A percentile compares a stretch with the other conserved stretches of the same genome.
These are phyloP conservation scores for Metalampra italica DNA, from an alignment of 2,888 invertebrate genomes.

Conservation along the genomic window DNA sequence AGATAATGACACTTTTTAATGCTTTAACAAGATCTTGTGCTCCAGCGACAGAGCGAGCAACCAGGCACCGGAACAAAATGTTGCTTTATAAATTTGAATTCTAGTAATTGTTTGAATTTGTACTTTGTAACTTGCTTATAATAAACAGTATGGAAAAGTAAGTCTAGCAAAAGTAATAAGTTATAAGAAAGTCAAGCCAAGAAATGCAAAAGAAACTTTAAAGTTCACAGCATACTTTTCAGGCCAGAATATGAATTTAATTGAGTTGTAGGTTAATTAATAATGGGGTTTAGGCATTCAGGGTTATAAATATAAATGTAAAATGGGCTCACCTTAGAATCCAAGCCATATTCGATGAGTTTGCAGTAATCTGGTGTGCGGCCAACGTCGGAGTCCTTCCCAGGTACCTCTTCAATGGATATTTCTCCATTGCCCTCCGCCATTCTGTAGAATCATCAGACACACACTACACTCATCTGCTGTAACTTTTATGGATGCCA, in stretches of 20 bases:
- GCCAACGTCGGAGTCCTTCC: slow-evolving; percentile 82
- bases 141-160: too few relatives aligned
- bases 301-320: not conserved
- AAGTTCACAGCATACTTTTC: not conserved
- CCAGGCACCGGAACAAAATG: not conserved
- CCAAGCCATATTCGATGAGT: slow-evolving; percentile 96
- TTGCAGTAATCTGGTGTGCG: slow-evolving; percentile 95
- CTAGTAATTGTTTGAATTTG: not conserved
- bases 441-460: slow-evolving; percentile 82
- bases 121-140: not conserved
- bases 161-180: too few relatives aligned
- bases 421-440: slow-evolving; percentile 93
- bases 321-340: slow-evolving; percentile 84
- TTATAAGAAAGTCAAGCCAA: too few relatives aligned
- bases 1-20: slow-evolving; percentile 6
- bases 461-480: slow-evolving; percentile 55
- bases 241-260: not conserved
- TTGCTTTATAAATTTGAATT: not conserved
- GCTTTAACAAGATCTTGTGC: not conserved
- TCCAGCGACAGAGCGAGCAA: not conserved
- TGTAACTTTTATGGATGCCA: slow-evolving; percentile 7
- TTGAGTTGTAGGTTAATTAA: not conserved
- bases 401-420: slow-evolving; percentile 85
- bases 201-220: too few relatives aligned
- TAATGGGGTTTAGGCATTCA: too few relatives aligned